Evolutionary conservation across 2,797 vertebrate species (phyloP), one percentile per base, ranked within the genome.

Genomic region (Myotis findleyi): DNA sequence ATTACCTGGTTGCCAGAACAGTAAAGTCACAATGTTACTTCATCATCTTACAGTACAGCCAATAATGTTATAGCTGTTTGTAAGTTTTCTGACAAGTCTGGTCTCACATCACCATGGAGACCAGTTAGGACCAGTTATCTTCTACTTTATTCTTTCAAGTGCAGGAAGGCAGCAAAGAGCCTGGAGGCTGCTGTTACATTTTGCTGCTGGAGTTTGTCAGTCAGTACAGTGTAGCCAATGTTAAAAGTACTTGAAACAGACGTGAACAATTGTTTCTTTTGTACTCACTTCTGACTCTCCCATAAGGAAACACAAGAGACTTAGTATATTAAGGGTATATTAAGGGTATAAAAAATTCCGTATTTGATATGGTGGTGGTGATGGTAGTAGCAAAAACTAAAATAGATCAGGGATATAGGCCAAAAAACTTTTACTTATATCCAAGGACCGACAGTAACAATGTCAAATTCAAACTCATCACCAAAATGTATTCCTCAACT

Each of bases 161-260:
- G 10, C 12, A 92, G 53, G 23, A 68, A 77, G 18, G n/a, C 13
- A 87, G 12, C 55, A 57, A 82, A 69, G n/a, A 73, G 7, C 20
- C 33, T 66, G 44, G 49, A 7, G 62, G 41, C 71, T 91, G 41
- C 49, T 66, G 66, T 82, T 41, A 30, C 1, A 20, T 53, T 49
- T 47, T 91, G n/a, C 23, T 75, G 90, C 72, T 49, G 36, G 53
- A 89, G 33, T 14, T 89, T 95, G 82, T 57, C 69, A 79, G 20
- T 51, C 53, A 49, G 12, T 25, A 33, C 14, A 14, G 7, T 75
- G n/a, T 47, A 72, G 57, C 55, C 13, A 66, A 23, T 87, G 36
- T 87, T 92, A 81, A 89, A 95, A 91, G 20, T 55, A 81, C 77
- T 57, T 73, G 55, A 81, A 91, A 49, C 49, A 91, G 44, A 33